Evolutionary conservation across 2,113 vertebrate species (phyloP).

Genomic region (Apteryx owenii): DNA sequence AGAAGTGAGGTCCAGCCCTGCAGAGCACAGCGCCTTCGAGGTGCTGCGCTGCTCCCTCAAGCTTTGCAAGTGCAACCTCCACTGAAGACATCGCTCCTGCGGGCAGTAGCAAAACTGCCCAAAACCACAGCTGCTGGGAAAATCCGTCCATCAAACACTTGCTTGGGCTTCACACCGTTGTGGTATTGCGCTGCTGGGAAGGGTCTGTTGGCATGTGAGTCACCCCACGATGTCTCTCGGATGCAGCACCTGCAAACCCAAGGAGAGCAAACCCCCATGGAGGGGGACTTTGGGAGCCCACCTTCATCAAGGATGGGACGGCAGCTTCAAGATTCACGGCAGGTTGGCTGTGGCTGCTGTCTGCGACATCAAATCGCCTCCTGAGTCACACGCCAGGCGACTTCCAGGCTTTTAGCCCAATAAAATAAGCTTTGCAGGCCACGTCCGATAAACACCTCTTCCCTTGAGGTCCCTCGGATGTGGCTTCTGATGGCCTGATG

Average conservation of each 20-base stretch:
- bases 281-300: neutral
- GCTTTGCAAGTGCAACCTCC: neutral
- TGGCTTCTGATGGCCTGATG: constrained; percentile 39
- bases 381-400: neutral
- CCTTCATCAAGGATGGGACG: neutral
- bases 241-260: neutral
- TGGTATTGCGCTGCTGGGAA: neutral
- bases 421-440: neutral
- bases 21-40: fast-evolving
- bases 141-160: neutral
- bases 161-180: neutral
- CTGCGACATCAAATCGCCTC: neutral
- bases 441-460: neutral
- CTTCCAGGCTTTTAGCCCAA: neutral
- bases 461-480: neutral
- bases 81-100: neutral
- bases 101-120: neutral
- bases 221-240: neutral
- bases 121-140: neutral
- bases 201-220: neutral
- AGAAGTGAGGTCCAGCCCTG: neutral
- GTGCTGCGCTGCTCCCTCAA: neutral
- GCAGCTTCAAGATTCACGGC: neutral
- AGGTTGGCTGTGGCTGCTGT: neutral
- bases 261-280: neutral